These are phyloP conservation scores for Plectrocnemia conspersa DNA, from an alignment of 1,140 invertebrate genomes.

Conservation along the genomic window DNA sequence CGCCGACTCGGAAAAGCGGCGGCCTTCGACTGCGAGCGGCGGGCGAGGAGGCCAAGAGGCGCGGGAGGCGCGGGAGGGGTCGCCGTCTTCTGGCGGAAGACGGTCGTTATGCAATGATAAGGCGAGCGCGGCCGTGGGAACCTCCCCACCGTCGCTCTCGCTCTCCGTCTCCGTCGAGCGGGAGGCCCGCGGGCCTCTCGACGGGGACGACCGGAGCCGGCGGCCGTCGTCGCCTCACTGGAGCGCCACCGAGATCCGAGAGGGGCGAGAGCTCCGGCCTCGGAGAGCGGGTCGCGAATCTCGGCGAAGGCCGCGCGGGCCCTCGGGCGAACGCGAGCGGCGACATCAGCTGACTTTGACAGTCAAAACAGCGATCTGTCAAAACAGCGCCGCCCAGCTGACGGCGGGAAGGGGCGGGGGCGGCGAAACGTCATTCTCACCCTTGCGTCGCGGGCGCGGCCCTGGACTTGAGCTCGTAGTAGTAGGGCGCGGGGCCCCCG, in stretches of 20 bases:
- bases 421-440: slow-evolving; percentile 50
- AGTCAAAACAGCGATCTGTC: slow-evolving; percentile 34
- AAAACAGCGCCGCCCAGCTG: slow-evolving; percentile 7
- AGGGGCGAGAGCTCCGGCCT: too few relatives aligned
- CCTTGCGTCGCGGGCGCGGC: slow-evolving; percentile 61
- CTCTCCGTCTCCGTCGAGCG: too few relatives aligned
- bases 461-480: slow-evolving; percentile 63
- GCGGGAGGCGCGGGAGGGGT: too few relatives aligned
- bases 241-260: neutral
- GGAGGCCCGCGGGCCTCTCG: too few relatives aligned
- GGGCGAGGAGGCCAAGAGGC: too few relatives aligned
- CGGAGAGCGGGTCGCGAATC: too few relatives aligned
- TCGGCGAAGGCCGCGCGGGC: slow-evolving; percentile 36
- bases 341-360: slow-evolving; percentile 34
- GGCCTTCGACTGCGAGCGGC: too few relatives aligned
- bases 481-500: slow-evolving; percentile 57
- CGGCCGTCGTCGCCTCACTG: neutral
- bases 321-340: slow-evolving; percentile 24
- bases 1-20: too few relatives aligned
- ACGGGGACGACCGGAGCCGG: neutral
- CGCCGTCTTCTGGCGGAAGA: too few relatives aligned
- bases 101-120: too few relatives aligned
- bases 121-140: too few relatives aligned
- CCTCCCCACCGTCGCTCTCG: too few relatives aligned
- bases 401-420: neutral